Conservation (phyloP, 1,140 invertebrate species). For the Pseudomyrmex sp. region DNA sequence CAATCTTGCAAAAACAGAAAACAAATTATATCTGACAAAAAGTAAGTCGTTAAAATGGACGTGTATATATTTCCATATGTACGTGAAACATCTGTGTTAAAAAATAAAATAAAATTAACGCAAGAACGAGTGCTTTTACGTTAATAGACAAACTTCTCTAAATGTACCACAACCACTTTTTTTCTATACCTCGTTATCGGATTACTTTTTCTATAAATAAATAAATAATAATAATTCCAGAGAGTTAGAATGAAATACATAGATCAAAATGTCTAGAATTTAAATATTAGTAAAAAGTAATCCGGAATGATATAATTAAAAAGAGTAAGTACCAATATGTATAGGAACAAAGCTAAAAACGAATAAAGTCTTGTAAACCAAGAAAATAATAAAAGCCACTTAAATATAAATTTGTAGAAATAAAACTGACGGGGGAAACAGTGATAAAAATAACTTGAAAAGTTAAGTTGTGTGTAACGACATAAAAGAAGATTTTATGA, state of each 20-base stretch:
- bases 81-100: neutral
- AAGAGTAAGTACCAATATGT: no score
- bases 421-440: neutral
- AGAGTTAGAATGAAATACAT: no score
- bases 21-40: neutral
- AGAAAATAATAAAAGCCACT: no score
- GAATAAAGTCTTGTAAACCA: no score
- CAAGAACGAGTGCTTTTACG: neutral
- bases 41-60: conserved; percentile 5
- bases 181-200: neutral
- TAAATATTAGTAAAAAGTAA: neutral
- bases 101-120: conserved; percentile 4
- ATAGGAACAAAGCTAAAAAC: no score
- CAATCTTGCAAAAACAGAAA: conserved; percentile 11
- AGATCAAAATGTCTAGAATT: no score
- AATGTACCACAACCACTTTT: neutral
- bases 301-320: neutral
- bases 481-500: conserved; percentile 33
- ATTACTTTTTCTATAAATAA: no score
- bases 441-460: conserved; percentile 13
- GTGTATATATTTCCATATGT: neutral
- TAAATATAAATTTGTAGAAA: no score
- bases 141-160: neutral
- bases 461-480: neutral
- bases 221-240: no score